A percentile compares a stretch with the other conserved stretches of the same genome.
phyloP scores from a whole-genome alignment of 2,797 vertebrate genomes.

The Sandelia bainsii region DNA sequence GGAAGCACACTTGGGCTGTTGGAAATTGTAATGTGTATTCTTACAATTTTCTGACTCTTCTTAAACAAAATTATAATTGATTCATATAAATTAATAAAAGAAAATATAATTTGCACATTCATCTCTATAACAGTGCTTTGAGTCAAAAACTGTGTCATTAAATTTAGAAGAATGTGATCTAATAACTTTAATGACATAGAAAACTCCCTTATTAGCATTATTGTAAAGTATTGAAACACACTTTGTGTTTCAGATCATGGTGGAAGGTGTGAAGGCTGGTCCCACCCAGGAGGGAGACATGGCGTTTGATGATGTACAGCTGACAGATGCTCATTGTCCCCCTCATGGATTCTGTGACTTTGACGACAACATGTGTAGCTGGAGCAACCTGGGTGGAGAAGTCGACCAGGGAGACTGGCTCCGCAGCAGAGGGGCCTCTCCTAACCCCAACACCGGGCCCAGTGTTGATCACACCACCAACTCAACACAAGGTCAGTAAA shows the following conservation, averaged over 20 bases:
- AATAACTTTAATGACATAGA: neutral
- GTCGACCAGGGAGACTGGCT: slow-evolving; percentile 83
- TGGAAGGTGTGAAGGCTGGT: slow-evolving; percentile 79
- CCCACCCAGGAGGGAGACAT: slow-evolving; percentile 73
- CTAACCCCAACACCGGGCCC: slow-evolving; percentile 74
- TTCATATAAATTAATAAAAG: too few relatives aligned
- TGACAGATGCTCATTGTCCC: slow-evolving; percentile 72
- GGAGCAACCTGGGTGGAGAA: slow-evolving; percentile 76
- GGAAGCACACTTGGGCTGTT: too few relatives aligned
- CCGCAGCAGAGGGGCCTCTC: slow-evolving; percentile 68
- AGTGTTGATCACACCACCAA: slow-evolving; percentile 83
- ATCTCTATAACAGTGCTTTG: too few relatives aligned
- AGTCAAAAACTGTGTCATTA: too few relatives aligned
- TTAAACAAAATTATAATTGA: too few relatives aligned
- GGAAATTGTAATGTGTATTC: too few relatives aligned
- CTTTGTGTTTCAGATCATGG: slow-evolving; percentile 74
- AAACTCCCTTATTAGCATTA: neutral
- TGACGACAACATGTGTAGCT: slow-evolving; percentile 79
- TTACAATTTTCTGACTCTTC: too few relatives aligned
- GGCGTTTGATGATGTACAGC: slow-evolving; percentile 83
- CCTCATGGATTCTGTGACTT: slow-evolving; percentile 81
- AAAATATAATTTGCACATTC: too few relatives aligned
- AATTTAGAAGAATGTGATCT: too few relatives aligned
- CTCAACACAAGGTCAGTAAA: slow-evolving; percentile 61
- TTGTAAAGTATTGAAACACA: neutral